These are phyloP conservation scores for Bombus turneri DNA, from an alignment of 1,140 invertebrate species.

Conservation along the genomic window DNA sequence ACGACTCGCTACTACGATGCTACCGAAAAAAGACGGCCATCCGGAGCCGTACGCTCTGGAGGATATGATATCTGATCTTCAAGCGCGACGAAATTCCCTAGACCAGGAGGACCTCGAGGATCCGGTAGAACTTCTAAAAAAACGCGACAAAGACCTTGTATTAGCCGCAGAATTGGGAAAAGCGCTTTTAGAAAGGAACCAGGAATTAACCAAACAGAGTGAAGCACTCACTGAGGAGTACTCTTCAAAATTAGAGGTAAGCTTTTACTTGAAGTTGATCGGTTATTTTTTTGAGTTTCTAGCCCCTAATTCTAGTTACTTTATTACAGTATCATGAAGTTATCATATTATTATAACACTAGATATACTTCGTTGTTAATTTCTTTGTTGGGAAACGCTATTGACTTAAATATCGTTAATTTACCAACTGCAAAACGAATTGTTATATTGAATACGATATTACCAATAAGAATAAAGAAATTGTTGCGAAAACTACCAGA, in stretches of 20 bases:
- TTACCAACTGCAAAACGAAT: background rate
- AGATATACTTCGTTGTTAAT: no score
- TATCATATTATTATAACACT: no score
- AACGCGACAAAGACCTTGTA: slow-evolving; percentile 96
- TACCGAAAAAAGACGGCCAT: slow-evolving; percentile 82
- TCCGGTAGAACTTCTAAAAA: slow-evolving; percentile 91
- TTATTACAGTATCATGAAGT: no score
- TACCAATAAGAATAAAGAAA: no score
- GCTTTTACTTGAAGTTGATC: slow-evolving; percentile 57
- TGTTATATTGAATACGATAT: no score
- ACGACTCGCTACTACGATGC: slow-evolving; percentile 73
- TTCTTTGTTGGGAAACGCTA: background rate
- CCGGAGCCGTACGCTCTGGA: slow-evolving; percentile 84
- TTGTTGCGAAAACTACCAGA: no score
- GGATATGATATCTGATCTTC: slow-evolving; percentile 82
- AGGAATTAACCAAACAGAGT: slow-evolving; percentile 93
- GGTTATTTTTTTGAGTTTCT: background rate
- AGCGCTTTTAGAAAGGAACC: slow-evolving; percentile 96
- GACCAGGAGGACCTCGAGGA: slow-evolving; percentile 83
- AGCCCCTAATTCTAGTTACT: no score
- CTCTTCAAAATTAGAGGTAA: slow-evolving; percentile 96
- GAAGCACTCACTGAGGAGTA: slow-evolving; percentile 94
- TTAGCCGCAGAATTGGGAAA: slow-evolving; percentile 97
- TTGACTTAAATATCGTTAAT: background rate
- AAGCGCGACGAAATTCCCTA: slow-evolving; percentile 73